Percentiles rank a stretch among this genome's conserved stretches.
Evolutionary conservation across 2,113 vertebrate species (phyloP).

Genomic region (Picathartes gymnocephalus): DNA sequence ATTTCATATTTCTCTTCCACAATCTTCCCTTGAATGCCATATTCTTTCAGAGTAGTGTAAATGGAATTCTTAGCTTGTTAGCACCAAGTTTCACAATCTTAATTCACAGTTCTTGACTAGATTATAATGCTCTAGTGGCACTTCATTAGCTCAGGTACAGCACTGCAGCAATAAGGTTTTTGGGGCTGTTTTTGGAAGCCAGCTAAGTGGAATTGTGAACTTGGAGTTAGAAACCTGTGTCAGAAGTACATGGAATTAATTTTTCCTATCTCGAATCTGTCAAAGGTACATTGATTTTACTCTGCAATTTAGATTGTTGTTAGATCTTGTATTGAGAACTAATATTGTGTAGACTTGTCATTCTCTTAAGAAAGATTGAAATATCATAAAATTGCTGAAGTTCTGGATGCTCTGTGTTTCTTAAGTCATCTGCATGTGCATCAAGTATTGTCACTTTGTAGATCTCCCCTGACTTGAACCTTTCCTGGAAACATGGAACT

Average conservation of each 20-base stretch:
- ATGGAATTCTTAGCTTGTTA: background rate
- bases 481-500: background rate
- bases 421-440: background rate
- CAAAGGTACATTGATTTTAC: background rate
- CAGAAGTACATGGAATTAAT: background rate
- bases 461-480: background rate
- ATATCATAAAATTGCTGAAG: background rate
- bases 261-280: background rate
- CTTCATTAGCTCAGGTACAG: background rate
- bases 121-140: background rate
- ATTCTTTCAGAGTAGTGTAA: background rate
- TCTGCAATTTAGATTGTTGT: background rate
- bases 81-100: background rate
- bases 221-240: background rate
- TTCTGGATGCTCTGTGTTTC: background rate
- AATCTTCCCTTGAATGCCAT: background rate
- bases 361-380: background rate
- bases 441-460: background rate
- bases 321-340: background rate
- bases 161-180: background rate
- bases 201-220: rapidly evolving
- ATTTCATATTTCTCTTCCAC: rapidly evolving
- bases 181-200: background rate
- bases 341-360: background rate
- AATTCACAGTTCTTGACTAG: background rate